Conservation (phyloP, 1,140 invertebrate genomes). For the Sycobia sp. region DNA sequence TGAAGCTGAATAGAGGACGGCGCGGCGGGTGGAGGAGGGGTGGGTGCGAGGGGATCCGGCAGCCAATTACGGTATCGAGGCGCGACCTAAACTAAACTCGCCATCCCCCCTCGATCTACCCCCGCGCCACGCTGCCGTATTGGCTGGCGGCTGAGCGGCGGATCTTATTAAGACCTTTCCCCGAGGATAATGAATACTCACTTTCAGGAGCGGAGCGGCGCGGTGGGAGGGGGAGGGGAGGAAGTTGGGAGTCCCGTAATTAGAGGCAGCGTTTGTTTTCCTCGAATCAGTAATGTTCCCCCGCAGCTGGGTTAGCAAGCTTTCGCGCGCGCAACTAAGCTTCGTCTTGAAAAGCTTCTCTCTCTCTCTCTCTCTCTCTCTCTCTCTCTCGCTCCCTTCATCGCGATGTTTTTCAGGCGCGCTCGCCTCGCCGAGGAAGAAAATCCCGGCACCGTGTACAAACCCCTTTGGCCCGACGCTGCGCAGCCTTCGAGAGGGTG, state of each 20-base stretch:
- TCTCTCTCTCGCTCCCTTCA: too few relatives aligned
- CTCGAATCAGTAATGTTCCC: neutral
- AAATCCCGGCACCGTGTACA: too few relatives aligned
- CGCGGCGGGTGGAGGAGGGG: too few relatives aligned
- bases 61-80: neutral
- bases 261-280: slow-evolving; percentile 21
- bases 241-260: slow-evolving; percentile 22
- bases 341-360: too few relatives aligned
- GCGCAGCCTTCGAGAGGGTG: too few relatives aligned
- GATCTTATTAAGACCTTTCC: neutral
- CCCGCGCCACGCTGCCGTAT: neutral
- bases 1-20: neutral
- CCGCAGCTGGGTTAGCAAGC: too few relatives aligned
- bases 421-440: too few relatives aligned
- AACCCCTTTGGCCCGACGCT: too few relatives aligned
- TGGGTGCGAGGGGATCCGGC: too few relatives aligned
- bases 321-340: neutral
- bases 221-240: too few relatives aligned
- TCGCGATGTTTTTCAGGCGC: slow-evolving; percentile 1
- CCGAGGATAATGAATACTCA: slow-evolving; percentile 27
- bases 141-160: neutral
- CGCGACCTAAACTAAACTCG: neutral
- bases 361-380: too few relatives aligned
- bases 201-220: neutral
- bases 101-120: too few relatives aligned